Evolutionary conservation across 1,140 invertebrate genomes (phyloP).

Genomic region (Solenopsis invicta): DNA sequence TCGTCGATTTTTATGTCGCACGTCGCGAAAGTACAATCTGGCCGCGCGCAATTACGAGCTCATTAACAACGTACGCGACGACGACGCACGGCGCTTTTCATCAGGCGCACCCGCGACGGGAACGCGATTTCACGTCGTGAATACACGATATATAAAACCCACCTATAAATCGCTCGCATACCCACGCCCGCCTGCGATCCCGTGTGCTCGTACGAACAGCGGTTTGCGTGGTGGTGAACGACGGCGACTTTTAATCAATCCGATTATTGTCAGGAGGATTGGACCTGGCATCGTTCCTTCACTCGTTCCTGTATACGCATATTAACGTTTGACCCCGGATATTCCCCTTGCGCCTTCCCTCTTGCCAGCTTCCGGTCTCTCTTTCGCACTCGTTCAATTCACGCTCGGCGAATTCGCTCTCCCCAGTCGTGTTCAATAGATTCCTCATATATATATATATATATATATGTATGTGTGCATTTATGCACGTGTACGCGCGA

Average conservation of each 20-base stretch:
- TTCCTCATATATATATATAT: not conserved
- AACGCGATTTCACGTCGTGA: conserved; percentile 34
- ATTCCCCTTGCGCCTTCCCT: conserved; percentile 26
- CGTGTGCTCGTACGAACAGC: conserved; percentile 10
- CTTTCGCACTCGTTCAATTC: conserved; percentile 53
- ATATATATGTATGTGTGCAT: not conserved
- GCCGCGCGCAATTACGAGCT: conserved; percentile 64
- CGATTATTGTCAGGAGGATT: conserved; percentile 78
- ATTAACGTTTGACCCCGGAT: conserved; percentile 72
- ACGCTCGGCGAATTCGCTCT: conserved; percentile 18
- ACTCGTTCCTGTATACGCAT: conserved; percentile 51
- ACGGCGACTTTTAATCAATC: conserved; percentile 80
- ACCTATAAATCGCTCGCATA: conserved; percentile 23
- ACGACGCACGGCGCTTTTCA: conserved; percentile 58
- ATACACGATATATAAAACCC: conserved; percentile 37
- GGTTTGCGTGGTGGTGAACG: conserved; percentile 39
- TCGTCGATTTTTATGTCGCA: not conserved
- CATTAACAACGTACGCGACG: conserved; percentile 66
- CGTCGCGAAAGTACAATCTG: conserved; percentile 34
- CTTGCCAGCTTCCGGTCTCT: not conserved
- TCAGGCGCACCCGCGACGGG: conserved; percentile 35
- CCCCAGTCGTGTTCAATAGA: conserved; percentile 56
- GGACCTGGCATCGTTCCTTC: conserved; percentile 74
- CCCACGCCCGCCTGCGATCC: not conserved
- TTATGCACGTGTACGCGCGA: conserved; percentile 41